Evolutionary conservation across 2,113 vertebrate species (phyloP).

Genomic region (Natator depressus): DNA sequence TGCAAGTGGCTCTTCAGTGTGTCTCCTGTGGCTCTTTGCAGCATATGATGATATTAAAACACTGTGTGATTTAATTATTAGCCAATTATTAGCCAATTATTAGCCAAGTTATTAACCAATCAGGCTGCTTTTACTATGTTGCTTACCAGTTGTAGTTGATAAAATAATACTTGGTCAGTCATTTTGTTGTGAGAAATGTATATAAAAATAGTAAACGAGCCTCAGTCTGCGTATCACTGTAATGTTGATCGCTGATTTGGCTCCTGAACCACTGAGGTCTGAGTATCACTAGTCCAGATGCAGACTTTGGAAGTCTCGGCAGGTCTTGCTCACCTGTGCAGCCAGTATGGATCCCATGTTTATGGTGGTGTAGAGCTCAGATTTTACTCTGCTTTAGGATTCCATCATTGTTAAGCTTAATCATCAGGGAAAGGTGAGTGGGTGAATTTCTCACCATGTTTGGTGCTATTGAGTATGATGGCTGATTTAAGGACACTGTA

Average conservation of each 20-base stretch:
- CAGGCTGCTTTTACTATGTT: neutral
- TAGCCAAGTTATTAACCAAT: neutral
- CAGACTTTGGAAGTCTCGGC: neutral
- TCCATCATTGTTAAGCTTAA: neutral
- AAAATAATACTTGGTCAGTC: neutral
- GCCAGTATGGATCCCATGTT: neutral
- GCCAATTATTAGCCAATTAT: neutral
- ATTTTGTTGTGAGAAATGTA: too few relatives aligned
- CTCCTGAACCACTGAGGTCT: neutral
- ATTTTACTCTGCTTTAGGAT: neutral
- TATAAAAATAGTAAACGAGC: too few relatives aligned
- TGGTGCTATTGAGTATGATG: neutral
- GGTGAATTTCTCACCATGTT: neutral
- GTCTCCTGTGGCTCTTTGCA: neutral
- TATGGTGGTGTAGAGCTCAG: neutral
- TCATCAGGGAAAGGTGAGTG: rapidly evolving
- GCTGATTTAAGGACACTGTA: neutral
- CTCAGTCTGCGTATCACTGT: too few relatives aligned
- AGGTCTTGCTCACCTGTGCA: neutral
- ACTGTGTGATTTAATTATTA: neutral
- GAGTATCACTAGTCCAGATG: neutral
- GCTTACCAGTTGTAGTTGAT: neutral
- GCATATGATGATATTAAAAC: neutral
- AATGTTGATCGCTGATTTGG: neutral
- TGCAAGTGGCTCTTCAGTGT: neutral